phyloP scores from a whole-genome alignment of 2,797 vertebrate species.

The Cuculus canorus region DNA sequence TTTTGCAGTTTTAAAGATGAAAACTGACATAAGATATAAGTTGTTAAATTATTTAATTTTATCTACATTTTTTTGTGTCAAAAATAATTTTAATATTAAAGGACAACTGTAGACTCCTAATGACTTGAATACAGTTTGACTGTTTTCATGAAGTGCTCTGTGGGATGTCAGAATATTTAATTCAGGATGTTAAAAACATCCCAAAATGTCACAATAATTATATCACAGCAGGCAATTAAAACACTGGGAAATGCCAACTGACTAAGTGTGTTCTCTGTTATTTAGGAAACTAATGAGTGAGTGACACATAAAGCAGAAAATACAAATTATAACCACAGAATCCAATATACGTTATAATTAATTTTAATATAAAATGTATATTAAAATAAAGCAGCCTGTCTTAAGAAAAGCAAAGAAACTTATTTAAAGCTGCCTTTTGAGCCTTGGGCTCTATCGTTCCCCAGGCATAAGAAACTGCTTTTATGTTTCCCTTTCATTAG shows the following conservation, averaged over 20 bases:
- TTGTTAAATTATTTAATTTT: conserved; percentile 79
- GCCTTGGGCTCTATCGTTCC: not conserved
- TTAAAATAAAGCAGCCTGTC: conserved; percentile 50
- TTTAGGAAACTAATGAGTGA: conserved; percentile 86
- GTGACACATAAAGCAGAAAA: conserved; percentile 81
- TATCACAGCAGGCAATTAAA: conserved; percentile 91
- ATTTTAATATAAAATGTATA: conserved; percentile 56
- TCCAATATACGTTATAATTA: conserved; percentile 64
- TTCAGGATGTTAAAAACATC: conserved; percentile 90
- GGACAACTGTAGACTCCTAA: conserved; percentile 83
- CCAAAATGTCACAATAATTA: conserved; percentile 92
- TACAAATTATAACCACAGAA: conserved; percentile 69
- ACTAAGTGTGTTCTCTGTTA: conserved; percentile 85
- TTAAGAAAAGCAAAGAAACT: conserved; percentile 28
- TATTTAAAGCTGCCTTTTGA: conserved; percentile 25
- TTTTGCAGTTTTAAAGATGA: conserved; percentile 46
- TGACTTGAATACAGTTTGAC: conserved; percentile 85
- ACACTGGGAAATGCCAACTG: conserved; percentile 88
- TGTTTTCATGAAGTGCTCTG: conserved; percentile 87
- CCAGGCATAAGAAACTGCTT: not conserved
- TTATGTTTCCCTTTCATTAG: conserved; percentile 23
- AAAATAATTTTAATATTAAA: conserved; percentile 82
- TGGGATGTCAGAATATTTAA: conserved; percentile 91
- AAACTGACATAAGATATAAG: conserved; percentile 57
- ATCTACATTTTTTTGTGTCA: conserved; percentile 75